Base-by-base conservation (phyloP, 2,888 invertebrate species). In the Eucriotettix oculatus region DNA sequence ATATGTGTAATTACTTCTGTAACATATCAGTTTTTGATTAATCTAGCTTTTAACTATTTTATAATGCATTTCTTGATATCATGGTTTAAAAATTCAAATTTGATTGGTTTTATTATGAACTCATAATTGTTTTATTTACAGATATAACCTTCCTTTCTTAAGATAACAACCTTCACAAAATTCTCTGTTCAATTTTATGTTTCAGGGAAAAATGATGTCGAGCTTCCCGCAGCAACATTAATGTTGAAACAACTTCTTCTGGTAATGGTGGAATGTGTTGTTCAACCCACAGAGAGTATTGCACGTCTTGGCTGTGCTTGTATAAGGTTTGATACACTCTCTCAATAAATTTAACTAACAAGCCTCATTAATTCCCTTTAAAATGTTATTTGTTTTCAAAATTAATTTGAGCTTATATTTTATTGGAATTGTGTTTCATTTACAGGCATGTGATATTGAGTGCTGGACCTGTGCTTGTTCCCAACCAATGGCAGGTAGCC, bases 251-350 rank as follows among this genome's bases (percentile, higher is more conserved):
- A 94, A 73, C 75, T 91, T 55, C 79, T 94, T 64, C 74, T 90
- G 48, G 87, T 96, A 62, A 79, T 94, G 68, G 88, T 90, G 40
- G 95, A 96, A 75, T 95, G 94, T 72, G 82, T 93, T 40, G 87
- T 90, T 1, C 92, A 93, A 70, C 87, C 93, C 0, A 87, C 87
- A 66, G 95, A 95, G 74, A 85, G 89, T 48, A 86, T 96, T 58
- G 92, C 95, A 0, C 79, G 95, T 66, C 80, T 96, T 16, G 95
- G 95, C 14, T 93, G 93, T 63, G 92, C 94, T 9, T 96, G 95
- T 70, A 85, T 95, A 64, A 78, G 81, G 81, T 81, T 67, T 65
- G 66, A 11, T 29, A 5, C 7, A 29, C 29, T 29, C 7, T 29
- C 29, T 29, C 29, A 29, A 5, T 29, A 29, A 29, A n/a, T n/a